Evolutionary conservation across 2,888 invertebrate genomes (phyloP).

Genomic region (Amblyjoppa proteus): DNA sequence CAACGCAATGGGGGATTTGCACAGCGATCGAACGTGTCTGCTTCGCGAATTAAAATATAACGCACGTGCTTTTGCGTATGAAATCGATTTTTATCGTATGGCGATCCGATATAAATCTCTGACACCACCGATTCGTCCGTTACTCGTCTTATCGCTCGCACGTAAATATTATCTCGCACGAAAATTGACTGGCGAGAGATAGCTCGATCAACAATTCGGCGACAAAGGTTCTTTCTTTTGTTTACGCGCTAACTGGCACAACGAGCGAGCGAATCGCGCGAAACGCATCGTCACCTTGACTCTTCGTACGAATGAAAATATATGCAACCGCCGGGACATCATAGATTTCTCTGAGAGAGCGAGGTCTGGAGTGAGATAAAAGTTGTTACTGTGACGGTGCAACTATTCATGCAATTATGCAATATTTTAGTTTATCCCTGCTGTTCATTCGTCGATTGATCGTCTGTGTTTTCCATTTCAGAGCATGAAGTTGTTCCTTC

Average conservation of each 20-base stretch:
- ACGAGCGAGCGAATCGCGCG: constrained; percentile 3
- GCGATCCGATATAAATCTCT: background rate
- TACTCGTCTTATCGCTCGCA: constrained; percentile 23
- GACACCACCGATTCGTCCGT: background rate
- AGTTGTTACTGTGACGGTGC: background rate
- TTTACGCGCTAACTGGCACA: background rate
- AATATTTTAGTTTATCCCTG: background rate
- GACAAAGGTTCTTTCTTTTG: background rate
- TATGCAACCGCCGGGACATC: background rate
- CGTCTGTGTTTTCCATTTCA: background rate
- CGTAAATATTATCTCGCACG: constrained; percentile 23
- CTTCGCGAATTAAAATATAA: background rate
- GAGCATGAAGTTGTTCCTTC: constrained; percentile 47
- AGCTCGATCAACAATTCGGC: background rate
- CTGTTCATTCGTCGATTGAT: background rate
- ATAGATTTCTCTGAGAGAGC: too few relatives aligned
- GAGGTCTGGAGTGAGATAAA: too few relatives aligned
- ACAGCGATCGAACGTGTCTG: background rate
- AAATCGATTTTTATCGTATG: background rate
- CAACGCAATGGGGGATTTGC: background rate
- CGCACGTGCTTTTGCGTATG: background rate
- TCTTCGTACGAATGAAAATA: background rate
- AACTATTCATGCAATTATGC: background rate
- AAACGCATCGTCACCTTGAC: constrained; percentile 24
- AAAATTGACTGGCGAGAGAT: background rate